Percentiles rank a stretch among this genome's conserved stretches.
Conservation (phyloP, 2,797 vertebrate species). For the Ataeniobius toweri region DNA sequence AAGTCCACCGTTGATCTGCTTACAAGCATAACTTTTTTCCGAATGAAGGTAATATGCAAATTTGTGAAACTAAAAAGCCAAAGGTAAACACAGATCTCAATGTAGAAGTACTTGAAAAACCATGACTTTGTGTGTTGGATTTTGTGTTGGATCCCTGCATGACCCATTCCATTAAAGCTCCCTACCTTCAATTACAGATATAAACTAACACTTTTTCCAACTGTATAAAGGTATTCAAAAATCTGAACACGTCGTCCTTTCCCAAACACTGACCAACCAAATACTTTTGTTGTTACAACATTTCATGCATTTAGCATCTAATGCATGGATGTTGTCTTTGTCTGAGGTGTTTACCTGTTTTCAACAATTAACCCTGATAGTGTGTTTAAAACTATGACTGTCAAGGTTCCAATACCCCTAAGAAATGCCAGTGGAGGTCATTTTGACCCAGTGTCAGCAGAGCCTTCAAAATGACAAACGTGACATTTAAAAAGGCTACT, state of each 20-base stretch:
- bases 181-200: conserved; percentile 42
- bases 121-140: conserved; percentile 13
- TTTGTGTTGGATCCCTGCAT: conserved; percentile 10
- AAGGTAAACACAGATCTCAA: neutral
- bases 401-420: neutral
- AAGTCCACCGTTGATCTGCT: conserved; percentile 97
- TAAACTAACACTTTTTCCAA: conserved; percentile 63
- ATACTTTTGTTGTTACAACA: conserved; percentile 25
- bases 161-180: conserved; percentile 34
- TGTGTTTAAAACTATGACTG: neutral
- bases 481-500: neutral
- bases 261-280: conserved; percentile 19
- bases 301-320: conserved; percentile 10
- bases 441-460: conserved; percentile 5
- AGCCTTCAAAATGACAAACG: neutral
- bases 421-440: neutral
- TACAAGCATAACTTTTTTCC: conserved; percentile 97
- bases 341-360: conserved; percentile 37
- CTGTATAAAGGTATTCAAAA: conserved; percentile 44
- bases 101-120: conserved; percentile 1
- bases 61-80: neutral
- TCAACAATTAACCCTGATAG: conserved; percentile 19
- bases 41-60: conserved; percentile 89
- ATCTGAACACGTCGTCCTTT: conserved; percentile 25
- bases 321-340: conserved; percentile 7